These are phyloP conservation scores for Druon quercuslanigerum DNA, from an alignment of 1,140 invertebrate genomes.

Conservation along the genomic window DNA sequence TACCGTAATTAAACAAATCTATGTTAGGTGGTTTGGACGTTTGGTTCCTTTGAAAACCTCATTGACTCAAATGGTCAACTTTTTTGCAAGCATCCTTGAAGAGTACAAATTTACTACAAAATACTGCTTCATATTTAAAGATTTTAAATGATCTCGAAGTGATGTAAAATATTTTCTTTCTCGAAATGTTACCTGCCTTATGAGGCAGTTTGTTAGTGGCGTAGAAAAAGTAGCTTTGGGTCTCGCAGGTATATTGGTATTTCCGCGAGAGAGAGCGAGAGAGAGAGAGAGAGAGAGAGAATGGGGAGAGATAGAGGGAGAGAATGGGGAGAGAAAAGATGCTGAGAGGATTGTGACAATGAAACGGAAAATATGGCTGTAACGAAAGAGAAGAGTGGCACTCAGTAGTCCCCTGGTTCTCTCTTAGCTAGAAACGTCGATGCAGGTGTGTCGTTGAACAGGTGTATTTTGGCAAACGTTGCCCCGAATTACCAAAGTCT, in stretches of 20 bases:
- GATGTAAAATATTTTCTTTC: background rate
- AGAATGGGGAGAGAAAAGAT: conserved; percentile 27
- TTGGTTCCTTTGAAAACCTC: too few relatives aligned
- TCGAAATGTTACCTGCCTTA: conserved; percentile 38
- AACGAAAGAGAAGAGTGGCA: conserved; percentile 34
- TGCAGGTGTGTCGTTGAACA: conserved; percentile 61
- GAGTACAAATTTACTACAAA: too few relatives aligned
- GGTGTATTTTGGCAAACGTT: conserved; percentile 64
- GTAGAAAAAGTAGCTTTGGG: conserved; percentile 6
- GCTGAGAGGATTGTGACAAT: conserved; percentile 45
- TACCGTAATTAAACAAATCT: too few relatives aligned
- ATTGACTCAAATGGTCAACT: too few relatives aligned
- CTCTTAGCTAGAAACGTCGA: conserved; percentile 55
- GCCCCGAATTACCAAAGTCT: conserved; percentile 44
- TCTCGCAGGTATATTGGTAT: conserved; percentile 26
- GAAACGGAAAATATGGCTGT: conserved; percentile 31
- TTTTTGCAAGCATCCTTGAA: too few relatives aligned
- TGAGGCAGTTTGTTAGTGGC: conserved; percentile 19
- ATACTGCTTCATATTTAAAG: too few relatives aligned
- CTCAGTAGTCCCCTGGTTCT: conserved; percentile 50
- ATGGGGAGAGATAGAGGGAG: background rate
- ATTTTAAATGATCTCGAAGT: too few relatives aligned
- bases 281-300: background rate
- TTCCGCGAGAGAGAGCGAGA: conserved; percentile 9
- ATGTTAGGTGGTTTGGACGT: too few relatives aligned